phyloP scores from a whole-genome alignment of 2,797 vertebrate genomes.

The Molossus molossus region DNA sequence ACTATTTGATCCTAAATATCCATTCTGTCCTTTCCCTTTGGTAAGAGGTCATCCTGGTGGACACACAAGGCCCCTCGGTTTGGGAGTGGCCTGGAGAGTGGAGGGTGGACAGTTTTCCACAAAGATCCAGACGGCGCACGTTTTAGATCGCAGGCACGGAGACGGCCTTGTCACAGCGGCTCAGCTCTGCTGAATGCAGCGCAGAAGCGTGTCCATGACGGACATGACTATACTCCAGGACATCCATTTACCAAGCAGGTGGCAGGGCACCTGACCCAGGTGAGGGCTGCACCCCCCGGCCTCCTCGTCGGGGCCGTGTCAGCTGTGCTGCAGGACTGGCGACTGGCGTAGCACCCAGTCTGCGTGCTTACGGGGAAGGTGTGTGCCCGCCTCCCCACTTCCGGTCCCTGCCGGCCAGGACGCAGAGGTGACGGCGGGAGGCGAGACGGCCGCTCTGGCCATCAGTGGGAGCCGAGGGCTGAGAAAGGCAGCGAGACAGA shows the following conservation, averaged over 20 bases:
- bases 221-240: not conserved
- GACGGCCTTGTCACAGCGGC: not conserved
- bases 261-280: not conserved
- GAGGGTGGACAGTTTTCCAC: not conserved
- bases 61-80: not conserved
- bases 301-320: not conserved
- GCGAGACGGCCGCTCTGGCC: not conserved
- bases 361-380: not conserved
- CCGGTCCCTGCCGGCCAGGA: not conserved
- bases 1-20: not conserved
- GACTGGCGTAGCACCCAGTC: too few relatives aligned
- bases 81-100: not conserved
- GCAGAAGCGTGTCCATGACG: rapidly evolving
- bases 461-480: not conserved
- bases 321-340: not conserved
- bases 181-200: not conserved
- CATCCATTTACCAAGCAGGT: not conserved
- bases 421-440: not conserved
- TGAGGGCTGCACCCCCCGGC: not conserved
- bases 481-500: not conserved
- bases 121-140: not conserved
- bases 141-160: not conserved
- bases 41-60: not conserved
- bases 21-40: too few relatives aligned
- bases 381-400: not conserved